phyloP scores from a whole-genome alignment of 1,140 invertebrate species.

The Phenacoccus solenopsis region DNA sequence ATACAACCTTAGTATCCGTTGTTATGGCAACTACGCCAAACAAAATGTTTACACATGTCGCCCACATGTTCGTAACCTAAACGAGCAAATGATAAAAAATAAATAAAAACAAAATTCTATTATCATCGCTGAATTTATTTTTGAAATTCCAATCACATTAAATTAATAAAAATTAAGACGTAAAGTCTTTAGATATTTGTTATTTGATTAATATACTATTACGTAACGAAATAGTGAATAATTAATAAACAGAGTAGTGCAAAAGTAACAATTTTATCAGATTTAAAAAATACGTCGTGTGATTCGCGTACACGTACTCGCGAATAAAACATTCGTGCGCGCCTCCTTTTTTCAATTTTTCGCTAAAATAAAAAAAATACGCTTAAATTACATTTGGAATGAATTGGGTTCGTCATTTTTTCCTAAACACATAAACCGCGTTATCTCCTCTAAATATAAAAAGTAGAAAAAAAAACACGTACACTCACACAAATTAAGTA shows the following conservation, averaged over 20 bases:
- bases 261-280: slow-evolving; percentile 15
- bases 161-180: not conserved
- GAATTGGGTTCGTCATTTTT: not conserved
- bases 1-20: no score
- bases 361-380: not conserved
- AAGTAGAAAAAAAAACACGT: not conserved
- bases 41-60: no score
- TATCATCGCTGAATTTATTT: not conserved
- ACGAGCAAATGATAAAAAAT: no score
- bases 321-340: not conserved
- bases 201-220: slow-evolving; percentile 12
- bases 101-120: no score
- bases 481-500: slow-evolving; percentile 2
- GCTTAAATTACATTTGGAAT: not conserved
- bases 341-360: not conserved
- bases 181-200: not conserved
- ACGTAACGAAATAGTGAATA: slow-evolving; percentile 9
- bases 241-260: slow-evolving; percentile 9
- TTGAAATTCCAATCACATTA: not conserved
- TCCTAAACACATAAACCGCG: not conserved
- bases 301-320: not conserved
- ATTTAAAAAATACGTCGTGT: not conserved
- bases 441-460: not conserved
- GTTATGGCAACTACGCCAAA: no score
- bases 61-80: no score